Conservation (phyloP, 2,113 vertebrate species). For the Eclectus roratus region DNA sequence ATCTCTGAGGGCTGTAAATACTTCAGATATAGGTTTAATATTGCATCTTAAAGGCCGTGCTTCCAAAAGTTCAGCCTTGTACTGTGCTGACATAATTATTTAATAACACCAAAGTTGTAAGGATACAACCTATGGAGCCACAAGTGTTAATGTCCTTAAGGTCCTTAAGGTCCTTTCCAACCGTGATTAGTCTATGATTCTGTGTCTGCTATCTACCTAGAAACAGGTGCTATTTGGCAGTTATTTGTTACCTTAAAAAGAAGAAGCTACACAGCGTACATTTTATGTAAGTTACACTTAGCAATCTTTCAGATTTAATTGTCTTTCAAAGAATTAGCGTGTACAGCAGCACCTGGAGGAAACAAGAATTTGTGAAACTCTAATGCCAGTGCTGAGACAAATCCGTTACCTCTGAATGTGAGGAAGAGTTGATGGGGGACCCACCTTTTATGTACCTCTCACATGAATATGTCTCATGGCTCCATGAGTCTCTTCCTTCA, state of each 20-base stretch:
- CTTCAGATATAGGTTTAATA: not conserved
- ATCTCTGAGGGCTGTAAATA: not conserved
- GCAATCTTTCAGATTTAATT: not conserved
- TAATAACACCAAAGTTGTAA: not conserved
- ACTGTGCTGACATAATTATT: not conserved
- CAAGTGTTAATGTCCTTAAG: not conserved
- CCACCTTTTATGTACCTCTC: not conserved
- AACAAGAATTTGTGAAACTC: not conserved
- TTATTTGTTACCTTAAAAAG: not conserved
- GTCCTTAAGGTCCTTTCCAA: not conserved
- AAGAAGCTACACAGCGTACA: not conserved
- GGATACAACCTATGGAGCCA: not conserved
- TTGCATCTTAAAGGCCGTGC: not conserved
- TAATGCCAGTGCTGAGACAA: not conserved
- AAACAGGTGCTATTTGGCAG: not conserved
- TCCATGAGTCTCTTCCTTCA: not conserved
- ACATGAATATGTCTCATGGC: not conserved
- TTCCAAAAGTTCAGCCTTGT: not conserved
- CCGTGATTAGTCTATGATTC: not conserved
- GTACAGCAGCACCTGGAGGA: not conserved
- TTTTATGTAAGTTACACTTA: not conserved
- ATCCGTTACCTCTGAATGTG: not conserved
- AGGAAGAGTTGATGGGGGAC: rapidly evolving
- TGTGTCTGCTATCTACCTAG: not conserved
- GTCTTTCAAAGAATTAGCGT: not conserved